Conservation (phyloP, 2,113 vertebrate species). For the Oncorhynchus nerka region DNA sequence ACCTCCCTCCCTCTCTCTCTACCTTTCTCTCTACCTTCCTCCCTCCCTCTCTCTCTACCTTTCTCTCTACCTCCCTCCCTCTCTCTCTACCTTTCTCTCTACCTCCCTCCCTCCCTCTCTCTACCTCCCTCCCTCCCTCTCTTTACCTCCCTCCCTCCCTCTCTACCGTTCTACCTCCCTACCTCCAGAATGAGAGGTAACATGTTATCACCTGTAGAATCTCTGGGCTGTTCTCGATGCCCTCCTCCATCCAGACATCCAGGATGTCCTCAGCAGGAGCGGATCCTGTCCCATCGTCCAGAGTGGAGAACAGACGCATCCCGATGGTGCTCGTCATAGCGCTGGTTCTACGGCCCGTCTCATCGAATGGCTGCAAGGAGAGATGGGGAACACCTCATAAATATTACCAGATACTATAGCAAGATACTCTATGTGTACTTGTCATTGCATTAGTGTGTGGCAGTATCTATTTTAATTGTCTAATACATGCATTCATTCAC, state of each 20-base stretch:
- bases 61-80: too few species aligned
- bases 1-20: too few species aligned
- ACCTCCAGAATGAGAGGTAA: neutral
- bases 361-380: slow-evolving; percentile 84
- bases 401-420: neutral
- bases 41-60: too few species aligned
- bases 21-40: too few species aligned
- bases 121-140: too few species aligned
- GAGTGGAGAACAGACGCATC: slow-evolving; percentile 85
- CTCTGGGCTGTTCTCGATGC: slow-evolving; percentile 87
- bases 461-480: too few species aligned
- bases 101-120: too few species aligned
- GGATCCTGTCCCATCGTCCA: slow-evolving; percentile 90
- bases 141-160: too few species aligned
- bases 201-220: slow-evolving; percentile 83
- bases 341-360: slow-evolving; percentile 83
- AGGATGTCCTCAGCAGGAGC: slow-evolving; percentile 81
- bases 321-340: slow-evolving; percentile 79
- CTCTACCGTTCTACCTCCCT: too few species aligned
- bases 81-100: accelerated
- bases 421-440: too few species aligned
- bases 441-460: too few species aligned
- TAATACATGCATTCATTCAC: too few species aligned
- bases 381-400: neutral
- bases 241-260: slow-evolving; percentile 78